Conservation (phyloP, 2,888 invertebrate species). For the Amphimallon solstitiale region DNA sequence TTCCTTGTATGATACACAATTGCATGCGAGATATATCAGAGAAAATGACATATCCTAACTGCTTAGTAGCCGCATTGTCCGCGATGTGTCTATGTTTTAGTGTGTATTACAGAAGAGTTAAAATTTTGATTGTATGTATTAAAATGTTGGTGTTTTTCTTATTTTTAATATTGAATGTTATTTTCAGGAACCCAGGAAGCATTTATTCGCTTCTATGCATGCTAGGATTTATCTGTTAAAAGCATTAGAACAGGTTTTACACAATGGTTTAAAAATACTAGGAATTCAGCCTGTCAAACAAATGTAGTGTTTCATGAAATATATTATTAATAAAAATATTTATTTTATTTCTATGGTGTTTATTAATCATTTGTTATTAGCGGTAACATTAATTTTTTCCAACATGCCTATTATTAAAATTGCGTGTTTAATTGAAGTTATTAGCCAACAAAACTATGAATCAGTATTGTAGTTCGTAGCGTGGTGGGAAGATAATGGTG, state of each 20-base stretch:
- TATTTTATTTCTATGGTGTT: no score
- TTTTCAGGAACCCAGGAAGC: conserved; percentile 73
- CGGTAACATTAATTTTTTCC: no score
- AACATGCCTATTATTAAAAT: no score
- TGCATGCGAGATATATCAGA: conserved; percentile 65
- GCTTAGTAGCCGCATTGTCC: conserved; percentile 72
- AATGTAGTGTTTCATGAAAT: conserved; percentile 69
- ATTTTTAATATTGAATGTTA: conserved; percentile 25
- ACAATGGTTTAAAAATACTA: conserved; percentile 71
- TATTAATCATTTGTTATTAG: no score
- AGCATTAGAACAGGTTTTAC: conserved; percentile 72
- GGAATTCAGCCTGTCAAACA: conserved; percentile 75
- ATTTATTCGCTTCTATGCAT: conserved; percentile 73
- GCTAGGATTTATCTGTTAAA: conserved; percentile 77
- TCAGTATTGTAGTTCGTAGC: no score
- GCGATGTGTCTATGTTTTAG: conserved; percentile 75
- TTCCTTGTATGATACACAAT: conserved; percentile 70
- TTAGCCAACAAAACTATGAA: no score
- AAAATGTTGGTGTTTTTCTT: neutral
- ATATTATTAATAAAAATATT: no score
- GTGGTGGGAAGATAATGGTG: no score
- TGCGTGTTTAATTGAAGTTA: no score
- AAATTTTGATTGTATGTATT: conserved; percentile 74
- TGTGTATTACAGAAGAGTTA: conserved; percentile 76
- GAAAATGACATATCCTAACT: conserved; percentile 71